Base-by-base conservation (phyloP, 2,888 invertebrate species). In the Dendrolimus pini region DNA sequence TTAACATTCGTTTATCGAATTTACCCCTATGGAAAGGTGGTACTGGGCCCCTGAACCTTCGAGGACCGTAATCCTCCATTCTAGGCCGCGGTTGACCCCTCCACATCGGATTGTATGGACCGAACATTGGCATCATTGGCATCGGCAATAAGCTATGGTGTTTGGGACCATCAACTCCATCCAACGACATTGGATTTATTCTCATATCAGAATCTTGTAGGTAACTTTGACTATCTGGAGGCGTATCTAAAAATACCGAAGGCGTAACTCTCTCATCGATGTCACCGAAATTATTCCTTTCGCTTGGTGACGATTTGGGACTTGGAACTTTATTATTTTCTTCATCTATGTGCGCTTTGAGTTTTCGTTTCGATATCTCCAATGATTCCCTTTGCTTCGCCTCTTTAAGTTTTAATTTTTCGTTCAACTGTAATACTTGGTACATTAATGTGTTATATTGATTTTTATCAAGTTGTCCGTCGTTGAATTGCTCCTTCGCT, bases 341-440 rank as follows among this genome's bases (percentile, higher is more conserved):
- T 9, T 84, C 85, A 7, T 83, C 70, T 3, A 79, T 78, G 47
- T 84, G 84, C 3, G 85, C 81, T 61, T 86, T 83, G 0, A 90
- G 76, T 64, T 83, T 88, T 41, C 84, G 75, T 62, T 91, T 87
- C 0, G 92, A 91, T 54, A 92, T 89, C 72, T 94, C 93, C 30
- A 92, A 65, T 0, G 93, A 93, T 60, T 95, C 95, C 52, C 93
- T 93, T 55, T 94, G 92, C 67, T 95, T 94, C 0, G 95, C 95
- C 60, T 96, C 96, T 60, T 94, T 93, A 6, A 96, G 82, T 77
- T 96, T 96, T 54, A 92, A 90, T 57, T 93, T 94, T 75, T 97
- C 96, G 67, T 95, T 95, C 65, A 96, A 93, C 67, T 95, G 94
- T 62, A 96, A 87, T 1, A 96, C 94, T 78, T 95, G 95, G 76